These are phyloP conservation scores for Helarctos malayanus DNA, from an alignment of 2,797 vertebrate genomes.

Conservation along the genomic window DNA sequence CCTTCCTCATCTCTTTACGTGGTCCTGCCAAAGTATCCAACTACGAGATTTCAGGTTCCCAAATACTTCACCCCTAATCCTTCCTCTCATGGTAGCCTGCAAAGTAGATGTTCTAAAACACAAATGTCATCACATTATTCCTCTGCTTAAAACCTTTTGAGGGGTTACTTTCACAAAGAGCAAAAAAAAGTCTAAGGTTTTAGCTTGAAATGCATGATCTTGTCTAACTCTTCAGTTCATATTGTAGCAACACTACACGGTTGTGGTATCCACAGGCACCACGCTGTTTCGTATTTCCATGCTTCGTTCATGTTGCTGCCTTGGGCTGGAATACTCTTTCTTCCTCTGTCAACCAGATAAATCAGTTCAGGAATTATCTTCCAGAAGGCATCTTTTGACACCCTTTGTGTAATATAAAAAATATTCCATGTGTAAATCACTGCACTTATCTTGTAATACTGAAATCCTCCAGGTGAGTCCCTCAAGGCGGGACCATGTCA, in stretches of 20 bases:
- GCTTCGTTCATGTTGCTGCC: not conserved
- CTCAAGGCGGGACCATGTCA: not conserved
- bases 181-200: slow-evolving; percentile 19
- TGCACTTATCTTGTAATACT: not conserved
- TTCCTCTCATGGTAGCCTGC: not conserved
- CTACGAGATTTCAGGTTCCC: slow-evolving; percentile 15
- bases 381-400: slow-evolving; percentile 47
- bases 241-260: not conserved
- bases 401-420: not conserved
- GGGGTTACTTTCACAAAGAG: not conserved
- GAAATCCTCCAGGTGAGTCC: not conserved
- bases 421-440: not conserved
- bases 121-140: not conserved
- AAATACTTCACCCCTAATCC: not conserved
- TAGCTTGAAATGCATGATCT: not conserved
- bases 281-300: not conserved
- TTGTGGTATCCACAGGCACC: not conserved
- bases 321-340: slow-evolving; percentile 27
- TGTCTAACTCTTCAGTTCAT: not conserved
- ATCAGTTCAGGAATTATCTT: slow-evolving; percentile 21
- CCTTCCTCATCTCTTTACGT: not conserved
- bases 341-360: not conserved
- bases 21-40: not conserved
- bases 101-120: slow-evolving; percentile 25
- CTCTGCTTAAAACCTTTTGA: slow-evolving; percentile 30